Evolutionary conservation across 2,113 vertebrate genomes (phyloP), one percentile per base, ranked within the genome.

Genomic region (Pyxicephalus adspersus): DNA sequence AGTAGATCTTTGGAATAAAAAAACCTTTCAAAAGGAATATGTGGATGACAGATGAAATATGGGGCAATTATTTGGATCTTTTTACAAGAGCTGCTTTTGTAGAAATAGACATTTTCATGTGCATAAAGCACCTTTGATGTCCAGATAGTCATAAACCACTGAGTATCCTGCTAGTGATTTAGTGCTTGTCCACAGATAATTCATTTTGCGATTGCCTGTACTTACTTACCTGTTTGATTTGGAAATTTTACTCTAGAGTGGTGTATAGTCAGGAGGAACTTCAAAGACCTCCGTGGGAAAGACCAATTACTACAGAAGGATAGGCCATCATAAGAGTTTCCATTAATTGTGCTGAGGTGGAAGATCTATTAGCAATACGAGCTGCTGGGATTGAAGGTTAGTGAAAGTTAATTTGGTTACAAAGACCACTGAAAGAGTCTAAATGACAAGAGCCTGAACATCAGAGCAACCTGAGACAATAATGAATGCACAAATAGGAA

Each of bases 271-370:
- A 45, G 65, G 5, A 15, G 2, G 23, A 38, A 70, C 45, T 70
- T 70, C 66, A 70, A 70, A 70, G 67, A n/a, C 28, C 11, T 23
- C 23, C 4, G 25, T 71, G 17, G 23, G 67, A 52, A 17, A 70
- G 29, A 51, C 50, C 50, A 71, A 54, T 54, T 71, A 70, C 51
- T 52, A 2, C 3, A 34, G 38, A 38, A 51, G 17, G 22, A 17
- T 18, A 65, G 2, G 13, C 34, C 13, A 23, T 38, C 13, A 50
- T 16, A 16, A 51, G 5, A 51, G 18, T 45, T 45, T 51, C 16
- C 5, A 70, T 52, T 70, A 68, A 70, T 70, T 26, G 25, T 54
- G 26, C 20, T 9, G 22, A 2, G 50, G 50, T 52, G 11, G 50
- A 54, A 25, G 31, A 29, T 23, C 1, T 9, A 45, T n/a, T 7